These are phyloP conservation scores for Drosophila algonquin DNA, from an alignment of 2,888 invertebrate genomes.

Conservation along the genomic window DNA sequence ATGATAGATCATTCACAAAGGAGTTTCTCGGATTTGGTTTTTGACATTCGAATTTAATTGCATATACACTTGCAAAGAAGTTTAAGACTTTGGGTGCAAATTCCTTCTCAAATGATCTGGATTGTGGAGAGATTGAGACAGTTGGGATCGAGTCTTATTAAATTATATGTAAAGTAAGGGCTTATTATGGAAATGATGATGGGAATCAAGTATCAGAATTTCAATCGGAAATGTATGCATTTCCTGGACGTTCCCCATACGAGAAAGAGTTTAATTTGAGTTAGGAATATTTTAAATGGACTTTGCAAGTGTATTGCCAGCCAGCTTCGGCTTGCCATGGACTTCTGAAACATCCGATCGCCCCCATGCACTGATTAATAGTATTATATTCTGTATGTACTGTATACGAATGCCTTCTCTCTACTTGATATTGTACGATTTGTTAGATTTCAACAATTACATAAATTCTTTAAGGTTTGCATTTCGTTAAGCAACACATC, in stretches of 20 bases:
- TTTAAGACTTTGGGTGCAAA: too few species aligned
- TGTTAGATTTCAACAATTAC: conserved; percentile 21
- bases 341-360: not conserved
- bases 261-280: too few species aligned
- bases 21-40: not conserved
- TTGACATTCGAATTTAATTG: conserved; percentile 8
- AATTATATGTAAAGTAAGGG: too few species aligned
- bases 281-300: not conserved
- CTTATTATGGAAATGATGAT: too few species aligned
- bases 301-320: not conserved
- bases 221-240: too few species aligned
- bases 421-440: conserved; percentile 26
- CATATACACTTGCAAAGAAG: conserved; percentile 3
- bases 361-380: not conserved
- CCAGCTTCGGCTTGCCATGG: conserved; percentile 16
- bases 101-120: not conserved
- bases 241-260: too few species aligned
- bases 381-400: conserved; percentile 9
- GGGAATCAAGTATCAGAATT: too few species aligned
- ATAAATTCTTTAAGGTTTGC: conserved; percentile 25
- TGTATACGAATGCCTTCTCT: not conserved
- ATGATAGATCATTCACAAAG: not conserved
- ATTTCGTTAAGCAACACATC: conserved; percentile 18
- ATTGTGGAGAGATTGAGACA: too few species aligned
- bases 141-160: too few species aligned